Evolutionary conservation across 2,888 invertebrate genomes (phyloP), one percentile per base, ranked within the genome.

Genomic region (Andrena fulva): DNA sequence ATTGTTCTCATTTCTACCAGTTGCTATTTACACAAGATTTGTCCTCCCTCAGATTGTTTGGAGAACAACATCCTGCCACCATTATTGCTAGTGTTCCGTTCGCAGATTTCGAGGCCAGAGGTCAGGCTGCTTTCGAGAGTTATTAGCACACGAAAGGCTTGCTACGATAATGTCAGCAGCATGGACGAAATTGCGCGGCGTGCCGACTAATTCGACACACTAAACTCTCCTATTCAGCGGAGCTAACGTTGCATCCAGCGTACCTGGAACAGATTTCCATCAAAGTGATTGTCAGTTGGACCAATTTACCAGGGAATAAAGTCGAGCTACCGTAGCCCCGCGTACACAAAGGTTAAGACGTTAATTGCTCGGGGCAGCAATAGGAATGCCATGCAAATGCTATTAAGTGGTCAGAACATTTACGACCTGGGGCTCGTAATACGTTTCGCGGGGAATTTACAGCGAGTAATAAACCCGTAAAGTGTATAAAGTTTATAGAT

Each of bases 71-170:
- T 75, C 67, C 59, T 33, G 42, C 2, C 24, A 4, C 69, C 66
- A 80, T 80, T 82, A 80, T 80, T 69, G 50, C 48, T 12, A 27
- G 8, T 60, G 48, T 29, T 60, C 68, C 71, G 76, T 72, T 72
- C 67, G 68, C 70, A 29, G 70, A 54, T 71, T 69, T 68, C 70
- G 74, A 69, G 82, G 77, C 60, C 72, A 60, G 67, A 72, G 83
- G 72, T 82, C 83, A 72, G 52, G 33, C 56, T 70, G 59, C 81
- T 81, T 77, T 83, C 73, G 60, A 70, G 56, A 52, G 52, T 71
- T 83, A 82, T 82, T 82, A 82, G 71, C 81, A 59, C 74, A 77
- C 62, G 68, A 83, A 77, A 81, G 67, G 64, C 72, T 8, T n/a
- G 56, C 35, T 20, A 24, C 60, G 64, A 73, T 80, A 78, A 81